Base-by-base conservation (phyloP, 1,140 invertebrate species). In the Monochamus saltuarius region DNA sequence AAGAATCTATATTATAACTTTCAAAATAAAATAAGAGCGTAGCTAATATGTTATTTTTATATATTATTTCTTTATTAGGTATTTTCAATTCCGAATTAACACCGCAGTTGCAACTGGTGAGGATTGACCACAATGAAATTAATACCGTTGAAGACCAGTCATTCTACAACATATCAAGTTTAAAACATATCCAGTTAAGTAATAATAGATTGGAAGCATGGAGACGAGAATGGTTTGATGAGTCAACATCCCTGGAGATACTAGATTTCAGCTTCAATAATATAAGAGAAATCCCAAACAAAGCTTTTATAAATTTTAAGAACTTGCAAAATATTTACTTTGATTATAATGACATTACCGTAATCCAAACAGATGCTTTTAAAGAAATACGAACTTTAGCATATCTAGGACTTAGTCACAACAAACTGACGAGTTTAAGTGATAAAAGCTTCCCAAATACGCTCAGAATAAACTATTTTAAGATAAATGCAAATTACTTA, bases 141-240 rank as follows among this genome's bases (percentile, higher is more conserved):
- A 35, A 64, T 35, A 14, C 46, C 9, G 54, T 67, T 10, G 57
- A 61, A 46, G 42, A 59, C 39, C 13, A 59, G 11, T 49, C 65
- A 4, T 67, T 67, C 37, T 37, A 58, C 3, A 61, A 65, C 49
- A 17, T 67, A 16, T 11, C 35, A 4, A 16, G 10, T 8, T 37
- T 67, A 1, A 64, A 58, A 47, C 50, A 40, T 43, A 19, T 67
- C 4, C 29, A 54, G 36, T 50, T 50, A 0, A 34, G 10, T 11
- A 37, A 59, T 29, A 67, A 67, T 36, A 59, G 54, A 13, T 29
- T 67, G 6, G 54, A 59, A 39, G 19, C 58, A 17, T 67, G 65
- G 65, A 52, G 62, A n/a, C 56, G 55, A 13, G 53, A 64, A 50
- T 67, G 65, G 65, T 67, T 67, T 55, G 43, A 36, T 7, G 61